phyloP scores from a whole-genome alignment of 23 tunicate species.

The Styela plicata region DNA sequence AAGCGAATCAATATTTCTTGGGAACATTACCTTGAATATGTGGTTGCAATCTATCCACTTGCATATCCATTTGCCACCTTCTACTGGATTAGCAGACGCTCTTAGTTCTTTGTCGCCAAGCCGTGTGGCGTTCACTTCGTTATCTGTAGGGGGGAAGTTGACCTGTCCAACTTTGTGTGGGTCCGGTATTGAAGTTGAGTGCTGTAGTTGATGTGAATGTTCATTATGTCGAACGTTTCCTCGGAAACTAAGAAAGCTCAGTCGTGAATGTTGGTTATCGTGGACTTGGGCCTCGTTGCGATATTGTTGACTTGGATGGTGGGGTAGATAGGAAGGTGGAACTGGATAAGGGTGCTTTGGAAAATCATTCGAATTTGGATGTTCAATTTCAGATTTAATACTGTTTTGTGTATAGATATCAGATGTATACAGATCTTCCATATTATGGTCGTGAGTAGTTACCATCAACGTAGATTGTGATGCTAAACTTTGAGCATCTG shows the following conservation, averaged over 20 bases:
- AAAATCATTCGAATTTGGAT: background rate
- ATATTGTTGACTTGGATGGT: conserved; percentile 3
- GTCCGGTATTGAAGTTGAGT: background rate
- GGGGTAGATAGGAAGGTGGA: conserved; percentile 5
- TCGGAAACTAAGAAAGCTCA: background rate
- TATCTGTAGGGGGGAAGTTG: background rate
- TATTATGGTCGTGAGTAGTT: conserved; percentile 23
- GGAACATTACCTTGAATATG: conserved; percentile 77
- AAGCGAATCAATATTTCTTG: too few species aligned
- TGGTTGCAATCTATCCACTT: conserved; percentile 78
- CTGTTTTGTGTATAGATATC: background rate
- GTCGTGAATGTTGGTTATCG: background rate
- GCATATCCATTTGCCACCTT: conserved; percentile 66
- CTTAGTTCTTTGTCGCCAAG: background rate
- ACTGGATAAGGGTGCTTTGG: conserved; percentile 6
- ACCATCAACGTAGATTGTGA: conserved; percentile 29
- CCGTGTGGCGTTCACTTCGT: background rate
- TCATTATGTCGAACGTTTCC: background rate
- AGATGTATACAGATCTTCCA: conserved; percentile 17
- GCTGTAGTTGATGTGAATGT: background rate
- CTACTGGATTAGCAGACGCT: conserved; percentile 3
- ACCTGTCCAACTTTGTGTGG: background rate
- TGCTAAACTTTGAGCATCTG: background rate
- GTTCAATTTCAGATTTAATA: conserved; percentile 8
- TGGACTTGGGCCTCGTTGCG: background rate